Base-by-base conservation (phyloP, 2,888 invertebrate genomes). In the Maniola hyperantus region DNA sequence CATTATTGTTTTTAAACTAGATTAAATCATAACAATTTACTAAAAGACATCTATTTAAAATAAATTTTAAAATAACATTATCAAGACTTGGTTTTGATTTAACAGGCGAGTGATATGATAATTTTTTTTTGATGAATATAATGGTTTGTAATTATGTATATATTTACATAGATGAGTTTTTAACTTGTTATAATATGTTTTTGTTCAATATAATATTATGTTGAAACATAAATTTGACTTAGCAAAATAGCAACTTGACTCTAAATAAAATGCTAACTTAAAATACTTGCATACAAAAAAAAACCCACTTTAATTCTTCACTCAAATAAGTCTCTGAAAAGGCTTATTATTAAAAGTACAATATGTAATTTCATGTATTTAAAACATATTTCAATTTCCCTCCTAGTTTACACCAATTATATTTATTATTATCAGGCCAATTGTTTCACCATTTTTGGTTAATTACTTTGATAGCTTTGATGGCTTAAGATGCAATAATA, bases 101-200 rank as follows among this genome's bases (percentile, higher is more conserved):
- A 92, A 91, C 85, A 91, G 92, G 92, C 90, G 88, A 93, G 93
- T 94, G 94, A 94, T 94, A 94, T 94, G 94, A 94, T 89, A 83
- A 77, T 15, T 84, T 79, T 80, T 77, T 69, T 76, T 69, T 69
- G 65, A 73, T 74, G 73, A 71, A 57, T 65, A 71, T 72, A 65
- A 73, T 71, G 69, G 63, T 67, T 66, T 69, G 68, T 71, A 69
- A 64, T 71, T 76, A 76, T 74, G 71, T 77, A 77, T 77, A 77
- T 74, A 76, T 72, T 60, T 61, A 59, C 26, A 48, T 59, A 48
- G 46, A 72, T 73, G 68, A 68, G 67, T 61, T 55, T 66, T 65
- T 67, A 10, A 48, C 34, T 42, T 48, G 11, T 11, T 15, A 13
- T 6, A 15, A 18, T 48, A 15, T 48, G 48, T 8, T 13, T 15